Conservation (phyloP, 2,888 invertebrate genomes). For the Pandemis heparana region DNA sequence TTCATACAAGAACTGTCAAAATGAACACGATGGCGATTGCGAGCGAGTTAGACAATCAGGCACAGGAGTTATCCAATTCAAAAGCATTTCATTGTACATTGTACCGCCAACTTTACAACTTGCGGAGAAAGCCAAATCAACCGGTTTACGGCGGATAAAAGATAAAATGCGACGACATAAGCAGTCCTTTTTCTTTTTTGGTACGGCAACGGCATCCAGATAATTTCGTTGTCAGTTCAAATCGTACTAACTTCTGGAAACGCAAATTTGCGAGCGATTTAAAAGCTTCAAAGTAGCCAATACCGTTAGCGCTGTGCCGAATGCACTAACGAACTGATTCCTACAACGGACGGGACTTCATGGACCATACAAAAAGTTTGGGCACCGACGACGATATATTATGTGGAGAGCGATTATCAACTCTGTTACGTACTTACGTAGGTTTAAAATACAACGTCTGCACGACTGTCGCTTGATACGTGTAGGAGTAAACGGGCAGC, state of each 20-base stretch:
- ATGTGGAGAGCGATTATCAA: background rate
- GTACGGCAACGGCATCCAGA: background rate
- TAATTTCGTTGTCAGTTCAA: background rate
- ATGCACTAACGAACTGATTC: conserved; percentile 53
- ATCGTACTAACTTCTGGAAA: conserved; percentile 5
- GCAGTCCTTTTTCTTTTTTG: background rate
- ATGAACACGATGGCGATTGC: too few relatives aligned
- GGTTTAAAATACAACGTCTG: background rate
- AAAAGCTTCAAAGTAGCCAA: conserved; percentile 28
- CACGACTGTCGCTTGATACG: background rate
- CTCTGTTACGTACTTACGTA: background rate
- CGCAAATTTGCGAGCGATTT: conserved; percentile 7
- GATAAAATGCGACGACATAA: background rate
- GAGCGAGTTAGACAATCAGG: too few relatives aligned
- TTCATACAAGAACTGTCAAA: too few relatives aligned
- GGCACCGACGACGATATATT: conserved; percentile 17
- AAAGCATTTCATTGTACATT: too few relatives aligned
- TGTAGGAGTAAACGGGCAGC: background rate
- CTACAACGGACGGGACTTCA: conserved; percentile 46
- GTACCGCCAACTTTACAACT: background rate
- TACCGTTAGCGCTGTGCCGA: conserved; percentile 14
- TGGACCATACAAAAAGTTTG: conserved; percentile 53
- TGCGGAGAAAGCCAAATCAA: background rate
- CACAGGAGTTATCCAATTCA: too few relatives aligned
- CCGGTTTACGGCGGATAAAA: background rate